Base-by-base conservation (phyloP, 2,888 invertebrate genomes). In the Cephus nigrinus region DNA sequence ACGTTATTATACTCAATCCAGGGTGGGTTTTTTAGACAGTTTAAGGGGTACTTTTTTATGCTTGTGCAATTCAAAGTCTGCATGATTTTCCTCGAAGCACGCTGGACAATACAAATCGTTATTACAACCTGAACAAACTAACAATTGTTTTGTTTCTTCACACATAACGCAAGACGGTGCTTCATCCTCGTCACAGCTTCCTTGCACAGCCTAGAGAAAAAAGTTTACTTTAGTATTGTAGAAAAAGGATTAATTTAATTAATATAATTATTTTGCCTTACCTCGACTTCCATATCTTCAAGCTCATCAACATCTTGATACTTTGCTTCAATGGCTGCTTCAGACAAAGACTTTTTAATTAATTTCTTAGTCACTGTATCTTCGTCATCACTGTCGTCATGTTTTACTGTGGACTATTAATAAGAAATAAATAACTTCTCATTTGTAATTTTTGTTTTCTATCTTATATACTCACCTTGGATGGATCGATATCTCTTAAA, bases 81-180 rank as follows among this genome's bases (percentile, higher is more conserved):
- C 94, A 89, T 95, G 96, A 82, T 95, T 95, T 85, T 96, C 96
- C 71, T 92, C 91, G 87, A 94, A 97, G 90, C 98, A 98, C 78
- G 92, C 90, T 23, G 93, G 92, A 90, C 98, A 98, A 90, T 96
- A 98, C 12, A 97, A 92, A 90, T 98, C 97, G 69, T 93, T 94
- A 81, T 93, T 94, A 91, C 98, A 98, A 80, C 95, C 96, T 73
- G 94, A 91, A 88, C 98, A 98, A 75, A 95, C 92, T 81, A 95
- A 92, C 12, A 92, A 93, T 2, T 97, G 96, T 92, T 96, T 95
- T 0, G 85, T 88, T 88, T 96, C 95, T 90, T 97, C 97, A 89
- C 98, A 98, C 83, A 97, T 95, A 83, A 95, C 95, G 92, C 98
- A 98, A 93, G 96, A 96, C 4, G 96, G 96, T 73, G 97, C 92